These are phyloP conservation scores for Drosophila carrolli DNA, from an alignment of 1,140 invertebrate genomes.

Conservation along the genomic window DNA sequence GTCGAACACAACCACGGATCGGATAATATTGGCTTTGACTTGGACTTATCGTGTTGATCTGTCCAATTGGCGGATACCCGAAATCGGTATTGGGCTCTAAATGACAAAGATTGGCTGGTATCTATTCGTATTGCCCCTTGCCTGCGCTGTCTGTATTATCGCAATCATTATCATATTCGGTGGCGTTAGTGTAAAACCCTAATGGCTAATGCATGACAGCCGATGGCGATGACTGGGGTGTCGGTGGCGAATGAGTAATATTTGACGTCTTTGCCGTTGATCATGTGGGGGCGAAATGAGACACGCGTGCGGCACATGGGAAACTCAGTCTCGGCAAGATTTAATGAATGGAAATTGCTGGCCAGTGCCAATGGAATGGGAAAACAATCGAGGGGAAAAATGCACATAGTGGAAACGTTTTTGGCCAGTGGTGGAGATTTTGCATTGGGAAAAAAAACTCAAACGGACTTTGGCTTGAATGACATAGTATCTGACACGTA, in stretches of 20 bases:
- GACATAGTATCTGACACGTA: neutral
- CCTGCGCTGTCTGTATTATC: constrained; percentile 13
- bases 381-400: neutral
- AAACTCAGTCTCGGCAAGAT: constrained; percentile 6
- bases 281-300: constrained; percentile 18
- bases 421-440: neutral
- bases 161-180: constrained; percentile 3
- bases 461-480: neutral
- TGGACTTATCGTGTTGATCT: constrained; percentile 35
- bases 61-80: constrained; percentile 18
- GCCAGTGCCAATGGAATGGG: neutral
- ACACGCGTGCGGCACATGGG: constrained; percentile 29
- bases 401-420: neutral
- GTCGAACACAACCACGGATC: constrained; percentile 25
- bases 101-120: constrained; percentile 2
- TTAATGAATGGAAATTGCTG: constrained; percentile 2
- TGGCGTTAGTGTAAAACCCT: constrained; percentile 35
- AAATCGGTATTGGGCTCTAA: no score
- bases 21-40: neutral
- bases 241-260: constrained; percentile 73
- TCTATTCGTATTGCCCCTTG: neutral
- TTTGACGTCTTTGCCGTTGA: constrained; percentile 25
- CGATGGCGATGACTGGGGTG: constrained; percentile 10
- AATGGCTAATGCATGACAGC: constrained; percentile 28
- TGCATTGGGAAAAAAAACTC: neutral